Percentiles rank a stretch among this genome's conserved stretches.
Evolutionary conservation across 2,797 vertebrate genomes (phyloP).

Genomic region (Anguilla pacifica): DNA sequence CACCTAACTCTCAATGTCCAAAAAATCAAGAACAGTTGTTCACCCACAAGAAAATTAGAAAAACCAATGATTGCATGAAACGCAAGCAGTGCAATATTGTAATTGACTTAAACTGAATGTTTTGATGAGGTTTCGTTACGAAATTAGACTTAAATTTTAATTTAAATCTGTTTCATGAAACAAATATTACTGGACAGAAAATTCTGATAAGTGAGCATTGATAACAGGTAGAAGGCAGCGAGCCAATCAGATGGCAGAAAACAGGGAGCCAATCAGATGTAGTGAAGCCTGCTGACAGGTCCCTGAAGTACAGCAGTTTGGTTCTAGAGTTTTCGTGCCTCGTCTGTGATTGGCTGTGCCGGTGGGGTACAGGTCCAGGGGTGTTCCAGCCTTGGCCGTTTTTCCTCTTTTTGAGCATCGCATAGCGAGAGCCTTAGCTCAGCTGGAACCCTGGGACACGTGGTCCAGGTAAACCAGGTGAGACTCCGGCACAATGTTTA

Average conservation of each 20-base stretch:
- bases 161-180: neutral
- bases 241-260: neutral
- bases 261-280: neutral
- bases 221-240: neutral
- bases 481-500: too few species aligned
- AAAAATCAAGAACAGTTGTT: neutral
- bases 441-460: too few species aligned
- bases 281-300: neutral
- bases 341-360: neutral
- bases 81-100: neutral
- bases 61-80: neutral
- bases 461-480: too few species aligned
- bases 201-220: neutral
- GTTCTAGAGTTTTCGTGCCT: neutral
- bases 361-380: too few species aligned
- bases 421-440: too few species aligned
- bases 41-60: neutral
- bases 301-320: neutral
- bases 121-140: neutral
- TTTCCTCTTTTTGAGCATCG: too few species aligned
- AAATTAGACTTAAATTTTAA: too few species aligned
- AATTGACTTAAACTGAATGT: neutral
- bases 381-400: too few species aligned
- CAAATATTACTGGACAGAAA: neutral
- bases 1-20: neutral